Evolutionary conservation across 2,113 vertebrate genomes (phyloP), one percentile per base, ranked within the genome.

Genomic region (Lepus europaeus): DNA sequence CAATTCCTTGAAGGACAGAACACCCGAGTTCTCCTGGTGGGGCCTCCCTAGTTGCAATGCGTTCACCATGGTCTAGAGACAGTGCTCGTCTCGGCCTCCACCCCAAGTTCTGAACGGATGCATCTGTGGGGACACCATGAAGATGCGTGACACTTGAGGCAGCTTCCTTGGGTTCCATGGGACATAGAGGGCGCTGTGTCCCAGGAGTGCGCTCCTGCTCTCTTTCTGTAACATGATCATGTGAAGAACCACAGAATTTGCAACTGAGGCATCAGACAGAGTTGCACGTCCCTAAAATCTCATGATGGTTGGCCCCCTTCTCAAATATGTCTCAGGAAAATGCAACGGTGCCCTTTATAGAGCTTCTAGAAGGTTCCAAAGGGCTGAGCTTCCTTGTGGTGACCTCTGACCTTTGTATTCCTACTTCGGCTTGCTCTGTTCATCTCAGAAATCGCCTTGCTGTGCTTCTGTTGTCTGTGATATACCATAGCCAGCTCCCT

Each of bases 281-380:
- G n/a, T 49, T 93, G 90, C 77, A 10, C 3, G 64, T 33, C 63
- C 56, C 53, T 61, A 82, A 92, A 59, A 91, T 66, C 45, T 86
- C 76, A 59, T 66, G 45, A 76, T 14, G n/a, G 45, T 45, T 76
- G 69, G 79, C 7, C 23, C 13, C 16, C 9, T 22, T 1, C 45
- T 0, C n/a, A 31, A 68, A 22, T 68, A 39, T 19, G 9, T 59
- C 49, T 53, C 16, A 9, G 36, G 94, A 68, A 56, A 78, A 56
- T n/a, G 14, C 20, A 39, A 22, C 45, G 45, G 45, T 22, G 36
- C 68, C 22, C 23, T 51, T 70, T 27, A 1, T 0, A 13, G 3
- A 53, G n/a, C 36, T 49, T 70, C n/a, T 68, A 36, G 33, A 74
- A 27, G 74, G 72, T 74, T 74, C 49, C 23, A 63, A 76, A 82